Conservation (phyloP, 2,797 vertebrate species). For the Falco berigora region DNA sequence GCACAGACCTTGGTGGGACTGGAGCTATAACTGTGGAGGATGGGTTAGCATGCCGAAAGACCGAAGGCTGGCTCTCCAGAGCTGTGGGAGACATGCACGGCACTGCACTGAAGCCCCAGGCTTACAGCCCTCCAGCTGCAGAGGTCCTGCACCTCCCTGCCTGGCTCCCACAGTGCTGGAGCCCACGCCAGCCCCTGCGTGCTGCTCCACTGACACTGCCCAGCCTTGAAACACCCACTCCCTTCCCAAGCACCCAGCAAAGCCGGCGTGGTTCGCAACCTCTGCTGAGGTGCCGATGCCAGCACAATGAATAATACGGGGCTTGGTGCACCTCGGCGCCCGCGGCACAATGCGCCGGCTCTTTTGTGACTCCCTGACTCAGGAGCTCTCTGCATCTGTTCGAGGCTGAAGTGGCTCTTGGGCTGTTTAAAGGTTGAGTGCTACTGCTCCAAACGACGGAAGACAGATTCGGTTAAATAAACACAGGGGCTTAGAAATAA, state of each 20-base stretch:
- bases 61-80: rapidly evolving
- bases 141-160: not conserved
- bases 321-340: not conserved
- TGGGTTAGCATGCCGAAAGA: rapidly evolving
- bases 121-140: not conserved
- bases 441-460: slow-evolving; percentile 15
- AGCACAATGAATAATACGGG: not conserved
- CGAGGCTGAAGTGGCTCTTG: slow-evolving; percentile 61
- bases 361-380: slow-evolving; percentile 37
- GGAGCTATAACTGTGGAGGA: not conserved
- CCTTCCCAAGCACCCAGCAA: rapidly evolving
- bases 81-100: rapidly evolving
- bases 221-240: not conserved
- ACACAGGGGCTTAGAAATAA: slow-evolving; percentile 57
- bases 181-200: not conserved
- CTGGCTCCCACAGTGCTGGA: not conserved
- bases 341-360: not conserved
- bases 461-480: slow-evolving; percentile 64
- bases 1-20: rapidly evolving
- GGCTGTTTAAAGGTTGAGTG: slow-evolving; percentile 63
- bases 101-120: rapidly evolving
- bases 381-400: slow-evolving; percentile 32
- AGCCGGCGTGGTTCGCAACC: rapidly evolving
- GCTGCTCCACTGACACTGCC: rapidly evolving
- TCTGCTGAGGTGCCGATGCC: not conserved